Conservation (phyloP, 2,113 vertebrate species). For the Salminus brasiliensis region DNA sequence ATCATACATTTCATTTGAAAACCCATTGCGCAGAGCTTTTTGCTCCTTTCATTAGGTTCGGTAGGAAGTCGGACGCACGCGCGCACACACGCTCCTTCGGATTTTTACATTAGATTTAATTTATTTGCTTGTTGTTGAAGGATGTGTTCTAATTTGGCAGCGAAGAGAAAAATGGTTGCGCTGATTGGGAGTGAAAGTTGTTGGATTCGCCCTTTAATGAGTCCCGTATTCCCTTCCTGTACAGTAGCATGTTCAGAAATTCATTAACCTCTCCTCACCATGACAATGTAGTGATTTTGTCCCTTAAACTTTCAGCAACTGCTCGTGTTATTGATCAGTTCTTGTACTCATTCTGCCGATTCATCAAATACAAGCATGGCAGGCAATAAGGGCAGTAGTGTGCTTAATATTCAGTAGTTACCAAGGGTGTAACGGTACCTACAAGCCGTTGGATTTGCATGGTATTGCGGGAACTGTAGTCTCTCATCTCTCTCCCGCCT, state of each 20-base stretch:
- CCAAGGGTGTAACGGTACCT: too few relatives aligned
- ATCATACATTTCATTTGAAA: conserved; percentile 45
- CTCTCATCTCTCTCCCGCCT: too few relatives aligned
- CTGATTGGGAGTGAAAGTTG: conserved; percentile 20
- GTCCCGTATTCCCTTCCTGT: not conserved
- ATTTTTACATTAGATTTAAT: conserved; percentile 34
- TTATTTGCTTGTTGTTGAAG: conserved; percentile 47
- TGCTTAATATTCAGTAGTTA: not conserved
- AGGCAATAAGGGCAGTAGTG: not conserved
- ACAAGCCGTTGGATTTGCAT: too few relatives aligned
- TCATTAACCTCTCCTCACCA: not conserved
- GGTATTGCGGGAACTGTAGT: too few relatives aligned
- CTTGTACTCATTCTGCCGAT: not conserved
- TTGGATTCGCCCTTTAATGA: not conserved
- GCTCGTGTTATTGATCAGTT: conserved; percentile 3
- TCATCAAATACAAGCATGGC: not conserved
- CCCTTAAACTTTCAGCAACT: not conserved
- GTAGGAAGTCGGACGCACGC: conserved; percentile 10
- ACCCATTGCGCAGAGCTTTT: conserved; percentile 32
- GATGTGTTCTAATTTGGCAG: conserved; percentile 40
- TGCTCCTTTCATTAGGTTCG: conserved; percentile 43
- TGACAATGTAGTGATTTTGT: not conserved
- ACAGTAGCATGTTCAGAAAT: not conserved
- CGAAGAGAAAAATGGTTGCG: conserved; percentile 1
- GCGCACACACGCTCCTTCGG: not conserved